These are phyloP conservation scores for Mastomys natalensis DNA, from an alignment of 2,113 vertebrate genomes.

Conservation along the genomic window DNA sequence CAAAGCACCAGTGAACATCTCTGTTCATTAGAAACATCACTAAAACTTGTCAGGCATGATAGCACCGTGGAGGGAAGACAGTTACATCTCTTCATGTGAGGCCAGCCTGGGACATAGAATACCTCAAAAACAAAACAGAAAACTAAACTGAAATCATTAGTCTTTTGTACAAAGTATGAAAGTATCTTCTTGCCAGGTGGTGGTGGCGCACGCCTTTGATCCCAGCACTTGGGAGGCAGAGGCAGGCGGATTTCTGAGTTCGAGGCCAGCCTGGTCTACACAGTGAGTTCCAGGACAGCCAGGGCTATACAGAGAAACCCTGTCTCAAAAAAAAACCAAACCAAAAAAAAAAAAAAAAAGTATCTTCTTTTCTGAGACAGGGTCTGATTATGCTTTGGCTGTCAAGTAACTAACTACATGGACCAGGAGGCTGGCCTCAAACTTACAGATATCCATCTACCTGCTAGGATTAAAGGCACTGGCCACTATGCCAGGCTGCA, in stretches of 20 bases:
- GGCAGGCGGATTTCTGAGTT: no score
- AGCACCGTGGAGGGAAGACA: not conserved
- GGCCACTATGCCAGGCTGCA: not conserved
- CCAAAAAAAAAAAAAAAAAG: no score
- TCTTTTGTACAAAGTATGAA: conserved; percentile 19
- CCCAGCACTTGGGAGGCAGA: no score
- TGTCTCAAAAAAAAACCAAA: no score
- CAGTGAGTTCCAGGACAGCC: no score
- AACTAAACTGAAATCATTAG: not conserved
- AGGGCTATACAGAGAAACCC: no score
- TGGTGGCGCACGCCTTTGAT: no score
- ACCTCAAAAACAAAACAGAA: not conserved
- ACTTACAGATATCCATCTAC: not conserved
- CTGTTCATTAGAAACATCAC: not conserved
- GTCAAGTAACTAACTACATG: not conserved
- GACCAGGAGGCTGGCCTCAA: not conserved
- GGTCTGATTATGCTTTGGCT: not conserved
- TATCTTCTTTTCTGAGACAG: not conserved
- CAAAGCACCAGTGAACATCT: conserved; percentile 34
- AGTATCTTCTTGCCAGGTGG: no score
- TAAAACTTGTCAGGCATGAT: not conserved
- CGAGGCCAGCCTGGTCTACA: no score
- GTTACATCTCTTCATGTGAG: not conserved
- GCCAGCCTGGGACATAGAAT: not conserved
- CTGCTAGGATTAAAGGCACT: not conserved